These are phyloP conservation scores for human (Homo sapiens) DNA, from an alignment of 2,113 vertebrate species.

Conservation along the genomic window DNA sequence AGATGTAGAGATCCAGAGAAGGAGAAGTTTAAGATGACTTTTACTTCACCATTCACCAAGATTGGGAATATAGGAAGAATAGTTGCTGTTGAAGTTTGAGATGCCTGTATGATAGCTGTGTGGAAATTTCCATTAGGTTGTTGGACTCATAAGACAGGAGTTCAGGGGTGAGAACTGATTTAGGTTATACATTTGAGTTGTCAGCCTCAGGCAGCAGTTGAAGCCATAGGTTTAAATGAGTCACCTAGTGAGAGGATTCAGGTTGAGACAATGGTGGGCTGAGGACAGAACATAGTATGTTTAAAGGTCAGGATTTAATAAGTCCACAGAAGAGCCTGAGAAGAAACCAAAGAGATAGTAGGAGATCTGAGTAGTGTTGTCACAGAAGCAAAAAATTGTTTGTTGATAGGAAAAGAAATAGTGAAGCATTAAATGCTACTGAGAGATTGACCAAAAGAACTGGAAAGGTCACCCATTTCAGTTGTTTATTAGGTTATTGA, in stretches of 20 bases:
- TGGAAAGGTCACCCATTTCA: not conserved
- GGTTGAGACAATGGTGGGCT: not conserved
- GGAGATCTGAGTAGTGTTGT: not conserved
- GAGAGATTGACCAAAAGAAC: not conserved
- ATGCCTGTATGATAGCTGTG: not conserved
- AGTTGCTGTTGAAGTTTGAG: not conserved
- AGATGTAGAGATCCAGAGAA: not conserved
- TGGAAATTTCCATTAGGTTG: not conserved
- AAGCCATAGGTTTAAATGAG: not conserved
- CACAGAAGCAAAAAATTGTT: not conserved
- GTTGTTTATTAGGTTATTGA: not conserved
- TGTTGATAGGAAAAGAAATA: not conserved
- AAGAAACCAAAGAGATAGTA: not conserved
- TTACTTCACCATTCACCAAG: not conserved
- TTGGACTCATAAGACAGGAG: not conserved
- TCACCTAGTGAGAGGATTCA: not conserved
- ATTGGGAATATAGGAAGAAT: not conserved
- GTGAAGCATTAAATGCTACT: not conserved
- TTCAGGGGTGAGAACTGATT: not conserved
- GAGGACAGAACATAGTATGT: not conserved
- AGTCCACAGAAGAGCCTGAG: not conserved
- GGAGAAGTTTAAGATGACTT: not conserved
- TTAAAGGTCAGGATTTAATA: not conserved
- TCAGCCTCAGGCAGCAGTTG: not conserved
- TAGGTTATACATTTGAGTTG: not conserved